Evolutionary conservation across 2,797 vertebrate species (phyloP), one percentile per base, ranked within the genome.

Genomic region (Spondyliosoma cantharus): DNA sequence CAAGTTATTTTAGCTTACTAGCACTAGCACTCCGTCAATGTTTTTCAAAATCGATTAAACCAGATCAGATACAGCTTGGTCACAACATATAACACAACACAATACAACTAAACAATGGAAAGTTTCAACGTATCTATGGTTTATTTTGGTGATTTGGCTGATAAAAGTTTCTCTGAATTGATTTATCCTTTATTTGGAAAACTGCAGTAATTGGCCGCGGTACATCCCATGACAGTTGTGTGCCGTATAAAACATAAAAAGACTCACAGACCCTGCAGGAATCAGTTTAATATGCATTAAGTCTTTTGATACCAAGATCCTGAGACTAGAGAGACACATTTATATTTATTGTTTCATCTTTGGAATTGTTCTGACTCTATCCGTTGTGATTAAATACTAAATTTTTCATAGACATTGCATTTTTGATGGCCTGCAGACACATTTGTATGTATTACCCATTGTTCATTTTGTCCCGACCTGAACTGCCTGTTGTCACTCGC

Each of bases 391-490:
- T 43, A 14, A 59, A 48, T 22, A 50, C 6, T 11, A 3, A 4
- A 37, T 59, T 22, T 19, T 56, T 74, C 16, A 57, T 19, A 17
- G 53, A 57, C 43, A 37, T 20, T 20, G 11, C 5, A 37, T 32
- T 20, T 32, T 49, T 49, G 22, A 53, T 29, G 29, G 25, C 22
- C 7, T 27, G 25, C 25, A 53, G 68, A n/a, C 37, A 48, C 19
- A 64, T 81, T 50, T 72, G 43, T 62, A 71, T 78, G 58, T 4
- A 43, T 48, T 27, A 48, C 20, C 13, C 22, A 22, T n/a, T 54
- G 8, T 60, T 72, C 9, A 8, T 22, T 37, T 50, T 74, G 49
- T 77, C 59, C 62, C 37, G 17, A 66, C 50, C 22, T 80, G 63
- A 67, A 77, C 67, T 62, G 43, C 25, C 20, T 15, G 16, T 25